Base-by-base conservation (phyloP, 2,113 vertebrate species). In the Strix uralensis region DNA sequence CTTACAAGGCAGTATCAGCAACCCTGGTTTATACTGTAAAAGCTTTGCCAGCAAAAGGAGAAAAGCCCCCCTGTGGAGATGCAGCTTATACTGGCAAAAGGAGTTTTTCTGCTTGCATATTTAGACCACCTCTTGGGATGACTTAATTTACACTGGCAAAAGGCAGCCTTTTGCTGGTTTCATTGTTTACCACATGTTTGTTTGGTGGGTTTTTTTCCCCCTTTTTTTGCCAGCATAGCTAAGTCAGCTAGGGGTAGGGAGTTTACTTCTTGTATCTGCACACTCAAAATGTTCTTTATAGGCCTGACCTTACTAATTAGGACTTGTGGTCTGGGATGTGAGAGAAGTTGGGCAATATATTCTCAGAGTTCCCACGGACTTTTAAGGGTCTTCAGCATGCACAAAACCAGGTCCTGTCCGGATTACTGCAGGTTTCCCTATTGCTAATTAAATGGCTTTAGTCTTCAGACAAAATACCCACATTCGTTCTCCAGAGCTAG, bases 141-240 rank as follows among this genome's bases (percentile, higher is more conserved):
- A 74, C 46, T 94, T 94, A 90, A 96, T 95, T 96, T 97, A 94
- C 85, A 82, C 93, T 93, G 94, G 96, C 93, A 95, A 95, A 91
- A 95, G 81, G 49, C 73, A 94, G 66, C 21, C 62, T 75, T 93
- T 85, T 87, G 21, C 81, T 85, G 77, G 66, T 75, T 92, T 85
- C 23, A 21, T 79, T 94, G 78, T 87, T 95, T 91, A 85, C 49
- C 52, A 29, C 13, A 7, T 34, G 34, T 79, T 96, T 89, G 38
- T 63, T 79, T 81, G 65, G 26, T 42, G 49, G 13, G 15, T 0
- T 0, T 32, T 44, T 36, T 0, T 0, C 0, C 0, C 9, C 15
- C 2, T 5, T 1, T 32, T 86, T 89, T 72, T 61, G 4, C 54
- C 63, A 78, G 34, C 15, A 17, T 17, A 86, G 40, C 16, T 78